Conservation (phyloP, 2,113 vertebrate genomes). For the Cervus canadensis region DNA sequence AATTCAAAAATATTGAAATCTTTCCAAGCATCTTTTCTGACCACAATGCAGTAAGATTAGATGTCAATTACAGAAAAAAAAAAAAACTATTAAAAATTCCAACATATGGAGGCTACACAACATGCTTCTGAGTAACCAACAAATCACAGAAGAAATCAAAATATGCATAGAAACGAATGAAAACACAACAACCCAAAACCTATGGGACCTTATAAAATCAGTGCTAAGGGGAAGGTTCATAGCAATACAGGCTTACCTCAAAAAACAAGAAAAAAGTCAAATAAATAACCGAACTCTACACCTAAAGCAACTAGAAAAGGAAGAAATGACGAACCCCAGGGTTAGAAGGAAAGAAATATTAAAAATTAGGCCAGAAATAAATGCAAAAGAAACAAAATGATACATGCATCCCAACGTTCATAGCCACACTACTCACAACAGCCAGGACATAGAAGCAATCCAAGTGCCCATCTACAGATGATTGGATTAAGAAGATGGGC, state of each 20-base stretch:
- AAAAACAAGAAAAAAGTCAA: not conserved
- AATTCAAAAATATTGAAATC: not conserved
- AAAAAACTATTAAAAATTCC: not conserved
- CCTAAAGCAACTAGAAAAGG: not conserved
- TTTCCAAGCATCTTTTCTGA: not conserved
- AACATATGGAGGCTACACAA: not conserved
- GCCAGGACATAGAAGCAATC: not conserved
- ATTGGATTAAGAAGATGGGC: not conserved
- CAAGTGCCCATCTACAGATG: not conserved
- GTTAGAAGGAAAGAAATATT: not conserved
- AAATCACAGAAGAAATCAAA: not conserved
- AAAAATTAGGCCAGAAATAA: not conserved
- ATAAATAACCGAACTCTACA: not conserved
- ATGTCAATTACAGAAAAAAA: not conserved
- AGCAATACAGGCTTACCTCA: not conserved
- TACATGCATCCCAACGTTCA: not conserved
- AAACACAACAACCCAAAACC: not conserved
- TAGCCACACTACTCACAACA: not conserved
- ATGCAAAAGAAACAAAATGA: not conserved
- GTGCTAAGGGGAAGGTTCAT: not conserved
- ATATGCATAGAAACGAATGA: not conserved
- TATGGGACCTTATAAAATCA: not conserved
- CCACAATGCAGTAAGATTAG: not conserved
- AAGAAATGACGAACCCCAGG: not conserved
- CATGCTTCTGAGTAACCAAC: not conserved